Evolutionary conservation across 2,888 invertebrate species (phyloP), one percentile per base, ranked within the genome.

Genomic region (Hyles lineata): DNA sequence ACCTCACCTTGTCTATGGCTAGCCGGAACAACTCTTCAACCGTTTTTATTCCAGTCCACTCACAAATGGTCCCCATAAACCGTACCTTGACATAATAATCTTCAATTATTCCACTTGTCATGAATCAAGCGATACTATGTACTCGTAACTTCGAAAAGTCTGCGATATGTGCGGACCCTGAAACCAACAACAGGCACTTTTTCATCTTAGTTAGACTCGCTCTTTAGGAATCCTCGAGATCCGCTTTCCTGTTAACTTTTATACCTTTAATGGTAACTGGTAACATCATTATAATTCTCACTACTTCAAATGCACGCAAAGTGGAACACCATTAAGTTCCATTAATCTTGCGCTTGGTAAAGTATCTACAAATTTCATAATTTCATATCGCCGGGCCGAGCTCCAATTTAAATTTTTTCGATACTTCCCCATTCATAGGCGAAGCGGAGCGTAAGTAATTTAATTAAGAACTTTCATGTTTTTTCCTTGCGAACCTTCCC

Each of bases 401-500:
- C 61, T 70, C 74, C 78, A 79, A 80, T 81, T 79, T 77, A 74
- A 82, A 81, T 83, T 82, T 80, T 79, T 83, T 80, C 76, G 74
- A 78, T 78, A 75, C 63, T 78, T n/a, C 8, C 75, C 73, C 60
- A 74, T 77, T 76, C 63, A 35, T 72, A 55, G 71, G 62, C 61
- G 72, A 58, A 32, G 72, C 62, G 55, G 55, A 55, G 55, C 55
- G 52, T 35, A 55, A 70, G 81, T 89, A 87, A 89, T 89, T 89
- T 85, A 85, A 89, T 88, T 89, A 88, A 81, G 82, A 86, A 86
- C 83, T 87, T 88, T 84, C 81, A 83, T 86, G 85, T 85, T 87
- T 86, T 85, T 61, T 62, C 32, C 32, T 21, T 35, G 55, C 35
- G n/a, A n/a, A 25, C 55, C 43, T 21, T 62, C 71, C 21, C 55